These are phyloP conservation scores for Microplitis manilae DNA, from an alignment of 2,888 invertebrate genomes.

Conservation along the genomic window DNA sequence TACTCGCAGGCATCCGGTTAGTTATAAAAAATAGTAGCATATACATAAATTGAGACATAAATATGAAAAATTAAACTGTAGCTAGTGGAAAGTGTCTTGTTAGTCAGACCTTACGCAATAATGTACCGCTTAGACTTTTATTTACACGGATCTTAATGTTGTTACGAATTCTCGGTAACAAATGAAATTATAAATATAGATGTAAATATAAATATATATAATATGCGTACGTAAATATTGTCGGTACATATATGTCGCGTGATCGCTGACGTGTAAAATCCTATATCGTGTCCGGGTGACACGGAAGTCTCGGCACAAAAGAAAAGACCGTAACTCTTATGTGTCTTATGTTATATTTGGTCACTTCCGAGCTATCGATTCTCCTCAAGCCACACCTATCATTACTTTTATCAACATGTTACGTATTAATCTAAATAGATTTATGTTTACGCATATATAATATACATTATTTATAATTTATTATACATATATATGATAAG, in stretches of 20 bases:
- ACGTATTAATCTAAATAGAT: not conserved
- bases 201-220: not conserved
- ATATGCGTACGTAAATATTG: not conserved
- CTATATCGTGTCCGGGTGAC: conserved; percentile 11
- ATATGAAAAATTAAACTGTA: not conserved
- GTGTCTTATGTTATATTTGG: not conserved
- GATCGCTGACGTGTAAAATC: conserved; percentile 27
- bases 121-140: too few relatives aligned
- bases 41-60: too few relatives aligned
- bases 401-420: conserved; percentile 1
- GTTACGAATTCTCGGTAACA: too few relatives aligned
- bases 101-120: conserved; percentile 5
- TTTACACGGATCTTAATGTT: too few relatives aligned
- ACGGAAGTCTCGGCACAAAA: not conserved
- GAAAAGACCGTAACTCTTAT: not conserved
- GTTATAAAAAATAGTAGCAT: not conserved
- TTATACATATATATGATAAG: not conserved
- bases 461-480: not conserved
- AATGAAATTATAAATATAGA: not conserved
- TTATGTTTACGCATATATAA: not conserved
- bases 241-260: not conserved
- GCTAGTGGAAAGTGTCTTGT: conserved; percentile 21
- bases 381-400: conserved; percentile 6
- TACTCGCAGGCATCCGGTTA: conserved; percentile 40
- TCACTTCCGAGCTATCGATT: conserved; percentile 14